Conservation (phyloP, 2,113 vertebrate species). For the Cheilinus undulatus region DNA sequence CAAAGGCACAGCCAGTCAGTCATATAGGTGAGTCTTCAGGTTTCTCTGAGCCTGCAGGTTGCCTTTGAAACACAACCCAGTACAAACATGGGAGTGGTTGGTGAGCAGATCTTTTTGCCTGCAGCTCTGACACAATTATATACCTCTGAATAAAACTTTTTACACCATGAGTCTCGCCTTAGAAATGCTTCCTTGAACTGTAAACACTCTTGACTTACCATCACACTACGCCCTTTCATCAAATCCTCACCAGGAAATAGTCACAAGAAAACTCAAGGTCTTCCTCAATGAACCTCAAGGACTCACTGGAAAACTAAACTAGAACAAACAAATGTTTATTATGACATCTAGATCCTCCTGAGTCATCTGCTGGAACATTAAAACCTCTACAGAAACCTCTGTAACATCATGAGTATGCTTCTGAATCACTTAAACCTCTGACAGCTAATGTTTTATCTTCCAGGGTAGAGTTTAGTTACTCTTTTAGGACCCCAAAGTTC, state of each 20-base stretch:
- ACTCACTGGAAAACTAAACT: neutral
- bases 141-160: neutral
- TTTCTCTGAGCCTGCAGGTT: conserved; percentile 11
- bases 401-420: neutral
- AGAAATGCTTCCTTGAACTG: neutral
- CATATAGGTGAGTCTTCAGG: conserved; percentile 10
- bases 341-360: neutral
- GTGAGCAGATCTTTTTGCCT: conserved; percentile 8
- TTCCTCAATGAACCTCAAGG: neutral
- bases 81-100: conserved; percentile 50
- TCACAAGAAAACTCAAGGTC: no score
- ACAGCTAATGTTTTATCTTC: no score
- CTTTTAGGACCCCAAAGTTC: no score
- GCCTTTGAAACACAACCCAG: conserved; percentile 35
- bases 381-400: neutral
- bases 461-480: no score
- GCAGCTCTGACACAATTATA: neutral
- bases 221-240: neutral
- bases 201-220: no score
- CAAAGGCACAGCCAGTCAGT: neutral
- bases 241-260: neutral
- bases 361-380: neutral
- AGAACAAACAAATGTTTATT: no score
- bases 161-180: neutral
- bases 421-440: neutral